These are phyloP conservation scores for Parnassius apollo DNA, from an alignment of 2,888 invertebrate genomes.

Conservation along the genomic window DNA sequence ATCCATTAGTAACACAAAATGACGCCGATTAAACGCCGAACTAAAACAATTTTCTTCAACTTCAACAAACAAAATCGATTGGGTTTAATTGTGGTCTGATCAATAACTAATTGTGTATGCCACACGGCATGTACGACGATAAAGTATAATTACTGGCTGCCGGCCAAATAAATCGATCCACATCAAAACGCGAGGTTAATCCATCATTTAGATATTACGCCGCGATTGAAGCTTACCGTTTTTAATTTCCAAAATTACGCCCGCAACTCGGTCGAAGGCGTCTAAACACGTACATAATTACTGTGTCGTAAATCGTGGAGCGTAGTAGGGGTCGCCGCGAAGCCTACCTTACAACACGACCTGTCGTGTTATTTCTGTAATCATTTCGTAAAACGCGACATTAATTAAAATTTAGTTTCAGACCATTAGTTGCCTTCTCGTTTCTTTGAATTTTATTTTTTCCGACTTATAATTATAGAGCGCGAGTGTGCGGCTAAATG, in stretches of 20 bases:
- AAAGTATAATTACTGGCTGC: constrained; percentile 80
- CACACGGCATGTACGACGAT: constrained; percentile 75
- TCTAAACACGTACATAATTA: constrained; percentile 75
- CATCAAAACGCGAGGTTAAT: constrained; percentile 79
- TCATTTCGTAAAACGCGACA: constrained; percentile 80
- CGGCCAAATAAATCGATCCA: constrained; percentile 80
- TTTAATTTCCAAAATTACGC: constrained; percentile 80
- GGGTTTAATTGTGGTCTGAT: constrained; percentile 77
- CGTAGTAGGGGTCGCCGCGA: constrained; percentile 51
- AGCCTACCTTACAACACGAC: constrained; percentile 47
- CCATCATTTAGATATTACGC: constrained; percentile 80
- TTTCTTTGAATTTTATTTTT: constrained; percentile 79
- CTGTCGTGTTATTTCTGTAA: constrained; percentile 78
- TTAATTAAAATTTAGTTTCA: constrained; percentile 82
- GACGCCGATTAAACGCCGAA: constrained; percentile 70
- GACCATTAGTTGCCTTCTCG: constrained; percentile 78
- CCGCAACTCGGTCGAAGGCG: constrained; percentile 57
- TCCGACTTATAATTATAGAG: constrained; percentile 72
- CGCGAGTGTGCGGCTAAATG: constrained; percentile 74
- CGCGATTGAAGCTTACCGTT: constrained; percentile 76
- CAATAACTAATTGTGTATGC: constrained; percentile 81
- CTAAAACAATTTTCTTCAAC: constrained; percentile 80
- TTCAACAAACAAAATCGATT: constrained; percentile 81
- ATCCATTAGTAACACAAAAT: constrained; percentile 74
- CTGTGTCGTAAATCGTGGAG: constrained; percentile 73